Conservation (phyloP, 2,888 invertebrate species). For the Phorcus lineatus region DNA sequence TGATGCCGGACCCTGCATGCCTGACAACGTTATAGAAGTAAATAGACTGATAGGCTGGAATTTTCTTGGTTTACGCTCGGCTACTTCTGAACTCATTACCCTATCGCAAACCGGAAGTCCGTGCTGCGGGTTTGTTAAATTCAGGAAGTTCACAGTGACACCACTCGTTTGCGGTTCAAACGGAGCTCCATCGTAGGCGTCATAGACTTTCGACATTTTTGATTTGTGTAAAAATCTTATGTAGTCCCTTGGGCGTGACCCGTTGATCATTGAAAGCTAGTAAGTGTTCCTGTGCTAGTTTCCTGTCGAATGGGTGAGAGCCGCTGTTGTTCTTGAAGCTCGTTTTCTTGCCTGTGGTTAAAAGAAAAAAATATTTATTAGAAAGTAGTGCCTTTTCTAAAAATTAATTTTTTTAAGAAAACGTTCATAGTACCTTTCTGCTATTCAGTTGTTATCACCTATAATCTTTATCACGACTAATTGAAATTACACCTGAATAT, state of each 20-base stretch:
- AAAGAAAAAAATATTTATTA: not conserved
- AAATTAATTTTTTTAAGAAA: too few relatives aligned
- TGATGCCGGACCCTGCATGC: conserved; percentile 36
- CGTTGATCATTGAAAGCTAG: conserved; percentile 37
- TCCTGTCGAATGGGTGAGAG: not conserved
- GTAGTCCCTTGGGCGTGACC: conserved; percentile 32
- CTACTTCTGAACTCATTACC: conserved; percentile 30
- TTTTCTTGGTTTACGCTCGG: conserved; percentile 47
- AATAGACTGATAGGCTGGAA: conserved; percentile 39
- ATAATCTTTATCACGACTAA: not conserved
- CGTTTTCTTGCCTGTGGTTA: not conserved
- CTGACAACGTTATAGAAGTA: conserved; percentile 46
- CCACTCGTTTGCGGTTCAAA: conserved; percentile 43
- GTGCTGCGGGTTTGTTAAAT: conserved; percentile 19
- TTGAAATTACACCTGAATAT: not conserved
- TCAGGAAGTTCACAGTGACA: conserved; percentile 39
- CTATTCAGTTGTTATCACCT: too few relatives aligned
- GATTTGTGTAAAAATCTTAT: conserved; percentile 8
- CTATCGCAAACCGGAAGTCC: conserved; percentile 25
- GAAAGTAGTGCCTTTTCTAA: too few relatives aligned
- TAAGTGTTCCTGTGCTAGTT: not conserved
- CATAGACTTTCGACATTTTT: conserved; percentile 35
- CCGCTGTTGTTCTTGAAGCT: not conserved
- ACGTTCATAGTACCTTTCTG: too few relatives aligned
- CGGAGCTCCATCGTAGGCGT: conserved; percentile 49